phyloP scores from a whole-genome alignment of 1,140 invertebrate species.

The Aphidius gifuensis region DNA sequence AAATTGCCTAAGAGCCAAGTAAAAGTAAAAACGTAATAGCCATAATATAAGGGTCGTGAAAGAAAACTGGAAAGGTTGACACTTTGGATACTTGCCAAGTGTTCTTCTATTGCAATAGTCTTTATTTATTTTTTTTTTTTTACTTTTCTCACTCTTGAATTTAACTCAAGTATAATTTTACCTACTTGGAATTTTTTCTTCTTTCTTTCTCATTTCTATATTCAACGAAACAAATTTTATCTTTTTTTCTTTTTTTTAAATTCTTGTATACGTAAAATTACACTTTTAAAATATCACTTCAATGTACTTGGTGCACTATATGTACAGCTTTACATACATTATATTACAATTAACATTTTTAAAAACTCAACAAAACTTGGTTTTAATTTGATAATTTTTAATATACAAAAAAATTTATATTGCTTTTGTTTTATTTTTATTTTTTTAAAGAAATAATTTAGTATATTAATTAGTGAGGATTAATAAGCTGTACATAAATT shows the following conservation, averaged over 20 bases:
- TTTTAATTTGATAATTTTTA: too few species aligned
- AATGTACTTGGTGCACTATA: slow-evolving; percentile 18
- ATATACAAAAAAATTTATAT: too few species aligned
- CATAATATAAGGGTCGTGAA: slow-evolving; percentile 33
- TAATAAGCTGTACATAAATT: too few species aligned
- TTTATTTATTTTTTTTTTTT: slow-evolving; percentile 7
- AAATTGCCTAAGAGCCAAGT: slow-evolving; percentile 31
- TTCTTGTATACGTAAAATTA: slow-evolving; percentile 2
- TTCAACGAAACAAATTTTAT: not conserved
- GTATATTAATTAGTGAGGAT: too few species aligned
- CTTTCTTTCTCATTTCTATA: too few species aligned
- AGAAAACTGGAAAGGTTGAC: slow-evolving; percentile 20
- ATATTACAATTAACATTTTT: slow-evolving; percentile 36
- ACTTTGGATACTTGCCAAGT: slow-evolving; percentile 41
- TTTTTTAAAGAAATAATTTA: too few species aligned
- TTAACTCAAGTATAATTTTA: not conserved
- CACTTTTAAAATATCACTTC: slow-evolving; percentile 7
- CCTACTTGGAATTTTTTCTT: not conserved
- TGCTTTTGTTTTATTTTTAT: too few species aligned
- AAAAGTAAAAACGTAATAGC: slow-evolving; percentile 37
- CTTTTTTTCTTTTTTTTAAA: not conserved
- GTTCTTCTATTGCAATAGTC: slow-evolving; percentile 35
- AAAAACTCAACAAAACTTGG: too few species aligned
- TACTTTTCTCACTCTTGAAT: slow-evolving; percentile 15
- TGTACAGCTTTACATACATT: slow-evolving; percentile 37